Conservation (phyloP, 2,113 vertebrate species). For the Neolamprologus fasciatus region DNA sequence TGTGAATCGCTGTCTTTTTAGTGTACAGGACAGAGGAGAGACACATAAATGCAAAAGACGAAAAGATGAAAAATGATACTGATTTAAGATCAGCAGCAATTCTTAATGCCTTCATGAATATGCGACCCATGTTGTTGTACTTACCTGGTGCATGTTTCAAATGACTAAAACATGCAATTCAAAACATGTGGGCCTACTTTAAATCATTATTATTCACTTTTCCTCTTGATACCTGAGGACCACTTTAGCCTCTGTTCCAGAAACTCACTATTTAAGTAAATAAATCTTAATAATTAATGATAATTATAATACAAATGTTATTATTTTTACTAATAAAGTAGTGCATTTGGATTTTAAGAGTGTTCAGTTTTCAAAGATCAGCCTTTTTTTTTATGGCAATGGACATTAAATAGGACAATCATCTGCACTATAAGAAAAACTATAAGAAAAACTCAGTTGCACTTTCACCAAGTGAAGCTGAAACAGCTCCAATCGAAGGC, state of each 20-base stretch:
- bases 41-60: background rate
- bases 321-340: background rate
- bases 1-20: background rate
- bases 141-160: background rate
- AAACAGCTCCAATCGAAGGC: background rate
- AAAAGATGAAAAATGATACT: background rate
- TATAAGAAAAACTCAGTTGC: background rate
- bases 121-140: background rate
- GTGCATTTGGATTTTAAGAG: background rate
- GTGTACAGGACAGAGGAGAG: background rate
- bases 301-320: background rate
- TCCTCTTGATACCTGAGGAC: background rate
- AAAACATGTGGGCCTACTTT: background rate
- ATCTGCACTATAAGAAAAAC: background rate
- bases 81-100: background rate
- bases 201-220: background rate
- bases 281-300: background rate
- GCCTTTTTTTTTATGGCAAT: background rate
- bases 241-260: background rate
- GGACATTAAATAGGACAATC: background rate
- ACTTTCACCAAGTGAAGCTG: background rate
- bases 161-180: background rate
- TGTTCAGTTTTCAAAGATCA: background rate
- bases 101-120: background rate
- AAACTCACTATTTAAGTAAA: background rate